Percentiles rank a stretch among this genome's conserved stretches.
These are phyloP conservation scores for Agrochola circellaris DNA, from an alignment of 2,888 invertebrate genomes.

Conservation along the genomic window DNA sequence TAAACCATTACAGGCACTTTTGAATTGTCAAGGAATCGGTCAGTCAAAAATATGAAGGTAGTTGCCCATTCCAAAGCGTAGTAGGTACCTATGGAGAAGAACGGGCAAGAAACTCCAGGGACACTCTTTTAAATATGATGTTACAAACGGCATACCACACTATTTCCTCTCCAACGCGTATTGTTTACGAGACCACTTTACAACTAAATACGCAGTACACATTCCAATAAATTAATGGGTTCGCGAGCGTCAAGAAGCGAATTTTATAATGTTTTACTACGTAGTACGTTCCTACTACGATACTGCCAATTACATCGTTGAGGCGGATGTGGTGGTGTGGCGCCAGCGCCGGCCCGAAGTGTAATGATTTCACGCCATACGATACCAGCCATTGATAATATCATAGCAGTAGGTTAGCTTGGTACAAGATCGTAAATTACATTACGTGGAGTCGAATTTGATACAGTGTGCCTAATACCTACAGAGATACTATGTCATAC, in stretches of 20 bases:
- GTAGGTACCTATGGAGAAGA: too few relatives aligned
- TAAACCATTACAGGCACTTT: too few relatives aligned
- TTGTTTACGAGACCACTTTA: conserved; percentile 42
- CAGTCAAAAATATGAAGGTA: too few relatives aligned
- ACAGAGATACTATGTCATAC: conserved; percentile 14
- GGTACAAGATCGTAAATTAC: conserved; percentile 11
- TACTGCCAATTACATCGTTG: conserved; percentile 49
- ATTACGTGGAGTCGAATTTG: conserved; percentile 21
- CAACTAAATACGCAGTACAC: conserved; percentile 58
- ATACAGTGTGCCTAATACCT: neutral
- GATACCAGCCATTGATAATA: conserved; percentile 29
- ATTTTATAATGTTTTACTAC: conserved; percentile 51
- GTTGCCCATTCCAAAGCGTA: too few relatives aligned
- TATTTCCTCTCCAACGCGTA: conserved; percentile 23
- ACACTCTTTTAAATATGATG: too few relatives aligned
- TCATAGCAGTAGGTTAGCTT: conserved; percentile 7
- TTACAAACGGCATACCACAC: neutral
- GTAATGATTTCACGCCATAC: conserved; percentile 38
- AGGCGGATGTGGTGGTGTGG: conserved; percentile 57
- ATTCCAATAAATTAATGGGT: conserved; percentile 58
- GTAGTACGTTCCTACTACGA: conserved; percentile 49
- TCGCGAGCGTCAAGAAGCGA: conserved; percentile 48
- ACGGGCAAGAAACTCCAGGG: too few relatives aligned
- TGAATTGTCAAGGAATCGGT: too few relatives aligned
- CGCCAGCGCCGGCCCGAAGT: conserved; percentile 41